These are phyloP conservation scores for Ictalurus furcatus DNA, from an alignment of 2,113 vertebrate species.

Conservation along the genomic window DNA sequence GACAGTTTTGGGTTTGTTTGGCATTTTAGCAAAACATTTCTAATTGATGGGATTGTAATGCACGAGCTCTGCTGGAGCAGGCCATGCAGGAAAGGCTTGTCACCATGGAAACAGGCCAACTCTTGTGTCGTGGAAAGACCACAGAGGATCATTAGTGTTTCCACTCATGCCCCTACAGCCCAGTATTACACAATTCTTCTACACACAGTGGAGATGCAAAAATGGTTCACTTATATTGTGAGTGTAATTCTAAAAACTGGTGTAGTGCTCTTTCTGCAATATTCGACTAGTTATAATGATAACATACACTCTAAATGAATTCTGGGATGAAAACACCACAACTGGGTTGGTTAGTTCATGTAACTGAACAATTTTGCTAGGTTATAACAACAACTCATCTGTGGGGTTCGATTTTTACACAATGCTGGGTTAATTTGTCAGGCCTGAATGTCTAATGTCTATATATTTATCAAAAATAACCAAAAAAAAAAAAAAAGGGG, in stretches of 20 bases:
- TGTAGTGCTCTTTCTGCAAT: not conserved
- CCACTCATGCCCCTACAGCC: slow-evolving; percentile 11
- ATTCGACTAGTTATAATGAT: not conserved
- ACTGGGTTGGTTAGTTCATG: too few relatives aligned
- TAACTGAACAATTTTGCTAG: not conserved
- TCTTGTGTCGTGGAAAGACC: slow-evolving; percentile 42
- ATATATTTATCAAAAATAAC: not conserved
- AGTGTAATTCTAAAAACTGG: not conserved
- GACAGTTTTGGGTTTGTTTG: not conserved
- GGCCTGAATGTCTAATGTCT: not conserved
- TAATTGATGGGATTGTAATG: slow-evolving; percentile 33
- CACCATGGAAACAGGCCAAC: slow-evolving; percentile 59
- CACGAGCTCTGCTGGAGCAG: slow-evolving; percentile 34
- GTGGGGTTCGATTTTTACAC: not conserved
- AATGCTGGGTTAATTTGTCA: not conserved
- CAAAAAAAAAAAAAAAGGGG: not conserved
- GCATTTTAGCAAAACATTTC: slow-evolving; percentile 41
- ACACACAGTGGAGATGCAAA: slow-evolving; percentile 23
- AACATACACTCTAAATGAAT: not conserved
- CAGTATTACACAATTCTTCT: not conserved
- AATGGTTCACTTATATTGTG: not conserved
- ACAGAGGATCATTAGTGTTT: slow-evolving; percentile 40
- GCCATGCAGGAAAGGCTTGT: slow-evolving; percentile 49
- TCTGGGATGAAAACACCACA: not conserved
- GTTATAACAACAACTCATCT: not conserved